Percentiles rank a stretch among this genome's conserved stretches.
phyloP scores from a whole-genome alignment of 2,888 invertebrate species.

The Timandra comae region DNA sequence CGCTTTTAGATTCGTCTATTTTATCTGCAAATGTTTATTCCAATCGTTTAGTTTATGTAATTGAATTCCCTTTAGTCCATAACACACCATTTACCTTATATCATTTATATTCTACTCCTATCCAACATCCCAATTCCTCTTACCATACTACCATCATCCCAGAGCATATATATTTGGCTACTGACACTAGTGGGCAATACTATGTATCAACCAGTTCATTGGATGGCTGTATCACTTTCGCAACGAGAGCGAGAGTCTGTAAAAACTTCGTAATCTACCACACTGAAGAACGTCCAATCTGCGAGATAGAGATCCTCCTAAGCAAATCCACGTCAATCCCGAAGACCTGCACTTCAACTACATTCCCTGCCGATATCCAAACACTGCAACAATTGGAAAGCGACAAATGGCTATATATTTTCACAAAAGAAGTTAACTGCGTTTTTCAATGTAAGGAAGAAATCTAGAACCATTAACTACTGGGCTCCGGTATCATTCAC shows the following conservation, averaged over 20 bases:
- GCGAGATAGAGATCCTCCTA: conserved; percentile 16
- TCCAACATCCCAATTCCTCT: conserved; percentile 24
- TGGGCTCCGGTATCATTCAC: conserved; percentile 14
- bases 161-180: conserved; percentile 27
- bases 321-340: conserved; percentile 10
- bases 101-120: conserved; percentile 26
- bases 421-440: conserved; percentile 10
- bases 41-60: conserved; percentile 22
- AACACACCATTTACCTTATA: conserved; percentile 20
- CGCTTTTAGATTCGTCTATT: conserved; percentile 20
- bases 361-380: conserved; percentile 21
- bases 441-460: conserved; percentile 13
- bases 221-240: conserved; percentile 16
- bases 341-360: conserved; percentile 14
- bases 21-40: conserved; percentile 24
- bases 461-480: conserved; percentile 12
- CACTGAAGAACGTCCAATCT: conserved; percentile 14
- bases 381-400: conserved; percentile 15
- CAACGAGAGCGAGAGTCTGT: conserved; percentile 14
- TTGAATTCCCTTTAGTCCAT: conserved; percentile 24
- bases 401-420: conserved; percentile 19
- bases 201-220: conserved; percentile 21
- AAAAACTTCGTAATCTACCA: conserved; percentile 20
- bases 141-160: conserved; percentile 24
- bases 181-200: conserved; percentile 19